Evolutionary conservation across 2,113 vertebrate species (phyloP).

Genomic region (Hyperopisus bebe): DNA sequence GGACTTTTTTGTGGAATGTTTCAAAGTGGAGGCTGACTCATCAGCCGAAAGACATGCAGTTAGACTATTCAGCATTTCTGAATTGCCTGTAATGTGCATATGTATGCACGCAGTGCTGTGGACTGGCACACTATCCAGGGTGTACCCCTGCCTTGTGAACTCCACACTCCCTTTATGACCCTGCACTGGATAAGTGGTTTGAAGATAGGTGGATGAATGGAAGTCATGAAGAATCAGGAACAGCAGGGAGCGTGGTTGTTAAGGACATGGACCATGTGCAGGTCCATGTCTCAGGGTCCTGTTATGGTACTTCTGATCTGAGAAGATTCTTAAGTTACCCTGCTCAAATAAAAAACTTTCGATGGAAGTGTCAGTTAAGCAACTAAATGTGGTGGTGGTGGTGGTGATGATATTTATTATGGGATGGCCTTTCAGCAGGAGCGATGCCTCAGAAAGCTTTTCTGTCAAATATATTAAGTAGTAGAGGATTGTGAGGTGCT

Average conservation of each 20-base stretch:
- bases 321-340: neutral
- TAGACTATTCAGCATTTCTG: neutral
- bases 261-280: neutral
- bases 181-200: neutral
- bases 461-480: neutral
- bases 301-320: neutral
- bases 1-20: neutral
- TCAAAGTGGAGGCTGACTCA: neutral
- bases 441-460: neutral
- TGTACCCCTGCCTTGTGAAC: neutral
- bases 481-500: neutral
- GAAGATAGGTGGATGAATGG: neutral
- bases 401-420: neutral
- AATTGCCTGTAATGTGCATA: neutral
- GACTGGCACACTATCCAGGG: neutral
- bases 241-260: neutral
- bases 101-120: neutral
- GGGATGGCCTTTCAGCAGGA: neutral
- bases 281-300: neutral
- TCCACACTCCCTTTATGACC: neutral
- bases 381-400: neutral
- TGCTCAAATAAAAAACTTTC: neutral
- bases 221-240: neutral
- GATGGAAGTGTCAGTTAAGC: neutral
- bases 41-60: neutral